phyloP scores from a whole-genome alignment of 2,797 vertebrate genomes.

The Choloepus didactylus region DNA sequence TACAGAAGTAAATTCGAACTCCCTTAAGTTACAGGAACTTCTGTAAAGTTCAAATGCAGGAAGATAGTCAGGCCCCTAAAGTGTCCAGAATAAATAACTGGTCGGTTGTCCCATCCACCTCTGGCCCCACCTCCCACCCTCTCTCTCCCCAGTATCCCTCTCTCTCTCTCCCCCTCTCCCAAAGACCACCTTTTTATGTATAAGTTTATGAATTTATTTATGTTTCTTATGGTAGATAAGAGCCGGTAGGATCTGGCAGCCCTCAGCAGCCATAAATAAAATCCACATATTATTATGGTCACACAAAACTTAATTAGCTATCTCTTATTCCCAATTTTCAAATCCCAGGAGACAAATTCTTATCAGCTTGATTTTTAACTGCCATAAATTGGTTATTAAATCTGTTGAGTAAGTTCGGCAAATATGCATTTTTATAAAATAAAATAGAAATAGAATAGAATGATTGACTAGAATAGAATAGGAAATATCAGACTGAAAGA shows the following conservation, averaged over 20 bases:
- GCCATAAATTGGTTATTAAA: not conserved
- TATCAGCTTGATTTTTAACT: not conserved
- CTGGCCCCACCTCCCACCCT: not conserved
- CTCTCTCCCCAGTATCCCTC: not conserved
- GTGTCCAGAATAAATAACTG: not conserved
- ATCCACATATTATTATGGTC: not conserved
- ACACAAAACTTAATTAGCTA: constrained; percentile 3
- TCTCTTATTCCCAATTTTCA: not conserved
- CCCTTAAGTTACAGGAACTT: not conserved
- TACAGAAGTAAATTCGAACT: not conserved
- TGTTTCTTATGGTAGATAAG: not conserved
- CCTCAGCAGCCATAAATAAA: not conserved
- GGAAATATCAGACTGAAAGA: not conserved
- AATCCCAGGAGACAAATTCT: not conserved
- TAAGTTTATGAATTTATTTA: not conserved
- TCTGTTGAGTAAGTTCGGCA: not conserved
- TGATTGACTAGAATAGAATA: not conserved
- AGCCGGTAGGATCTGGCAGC: not conserved
- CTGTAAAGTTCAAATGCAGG: not conserved
- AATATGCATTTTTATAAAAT: constrained; percentile 25
- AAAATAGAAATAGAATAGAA: not conserved
- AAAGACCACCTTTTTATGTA: not conserved
- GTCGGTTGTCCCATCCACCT: not conserved
- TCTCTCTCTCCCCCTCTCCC: too few relatives aligned
- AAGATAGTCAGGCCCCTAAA: not conserved